Evolutionary conservation across 1,140 invertebrate species (phyloP), one percentile per base, ranked within the genome.

Genomic region (Drosophila kurseongensis): DNA sequence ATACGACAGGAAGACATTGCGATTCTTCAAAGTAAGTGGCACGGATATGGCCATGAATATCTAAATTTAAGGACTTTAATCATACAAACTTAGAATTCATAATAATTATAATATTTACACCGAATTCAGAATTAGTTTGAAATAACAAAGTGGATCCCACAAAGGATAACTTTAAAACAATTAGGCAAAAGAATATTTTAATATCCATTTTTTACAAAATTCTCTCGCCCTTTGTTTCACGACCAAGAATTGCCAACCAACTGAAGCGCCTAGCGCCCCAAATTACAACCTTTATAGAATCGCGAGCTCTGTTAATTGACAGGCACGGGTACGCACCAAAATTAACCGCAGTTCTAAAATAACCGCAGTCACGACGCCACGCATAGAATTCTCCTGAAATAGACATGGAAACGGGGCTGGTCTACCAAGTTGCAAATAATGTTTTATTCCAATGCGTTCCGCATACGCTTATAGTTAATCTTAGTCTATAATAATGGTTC

Each of bases 1-100:
- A 78, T 95, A 96, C 0, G 96, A 96, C 8, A 96, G 88, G 57
- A 96, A 96, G 18, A 96, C 94, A 75, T 95, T 95, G 67, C 95
- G 95, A 75, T 95, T 93, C 0, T 95, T 95, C 36, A 96, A 93
- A 72, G 95, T 95, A 12, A 96, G 83, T 0, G 96, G 96, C 29
- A 96, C 93, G 0, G 96, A 95, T 52, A 96, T 93, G 1, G 96
- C 96, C 40, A 96, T 79, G 91, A 96, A 96, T 42, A 95, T 66
- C 90, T 91, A 58, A 44, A 71, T 18, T 44, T 1, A 13, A 14
- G 29, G 10, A 13, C n/a, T 9, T 14, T 3, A 3, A 0, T 58
- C 32, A 23, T 14, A 9, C 13, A 9, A 9, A 6, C 12, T 0
- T 1, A 7, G 29, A 13, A 18, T 7, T 2, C 2, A n/a, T 0